Evolutionary conservation across 1,140 invertebrate species (phyloP).

Genomic region (Mactra quadrangularis): DNA sequence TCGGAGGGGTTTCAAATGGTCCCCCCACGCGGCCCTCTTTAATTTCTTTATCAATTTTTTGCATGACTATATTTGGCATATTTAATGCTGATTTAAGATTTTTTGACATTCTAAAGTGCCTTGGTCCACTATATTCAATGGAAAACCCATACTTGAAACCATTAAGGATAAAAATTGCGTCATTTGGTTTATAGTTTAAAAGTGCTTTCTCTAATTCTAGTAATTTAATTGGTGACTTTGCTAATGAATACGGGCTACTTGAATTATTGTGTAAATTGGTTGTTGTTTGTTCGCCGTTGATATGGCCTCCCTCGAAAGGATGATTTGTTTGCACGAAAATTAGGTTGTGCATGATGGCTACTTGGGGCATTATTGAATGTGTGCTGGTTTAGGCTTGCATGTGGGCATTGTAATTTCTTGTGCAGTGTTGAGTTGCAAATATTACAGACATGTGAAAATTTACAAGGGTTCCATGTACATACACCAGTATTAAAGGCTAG

Average conservation of each 20-base stretch:
- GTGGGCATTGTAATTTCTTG: no score
- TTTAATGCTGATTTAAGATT: constrained; percentile 8
- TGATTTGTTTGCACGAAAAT: no score
- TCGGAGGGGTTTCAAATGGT: background rate
- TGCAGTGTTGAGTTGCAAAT: no score
- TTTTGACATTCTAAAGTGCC: background rate
- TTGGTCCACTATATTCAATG: constrained; percentile 3
- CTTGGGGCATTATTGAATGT: no score
- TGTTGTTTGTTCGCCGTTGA: no score
- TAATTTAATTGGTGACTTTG: background rate
- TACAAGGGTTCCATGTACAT: no score
- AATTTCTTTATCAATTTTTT: constrained; percentile 43
- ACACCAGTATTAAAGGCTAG: no score
- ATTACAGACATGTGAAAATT: no score
- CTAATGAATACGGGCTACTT: background rate
- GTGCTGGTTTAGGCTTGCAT: no score
- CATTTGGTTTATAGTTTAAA: background rate
- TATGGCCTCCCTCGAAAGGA: no score
- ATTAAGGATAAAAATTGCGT: background rate
- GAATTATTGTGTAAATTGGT: background rate
- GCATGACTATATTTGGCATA: background rate
- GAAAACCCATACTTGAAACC: constrained; percentile 37
- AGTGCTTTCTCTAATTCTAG: background rate
- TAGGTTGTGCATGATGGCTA: no score
- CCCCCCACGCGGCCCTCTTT: background rate